Evolutionary conservation across 2,888 invertebrate species (phyloP).

Genomic region (Drosophila incognita): DNA sequence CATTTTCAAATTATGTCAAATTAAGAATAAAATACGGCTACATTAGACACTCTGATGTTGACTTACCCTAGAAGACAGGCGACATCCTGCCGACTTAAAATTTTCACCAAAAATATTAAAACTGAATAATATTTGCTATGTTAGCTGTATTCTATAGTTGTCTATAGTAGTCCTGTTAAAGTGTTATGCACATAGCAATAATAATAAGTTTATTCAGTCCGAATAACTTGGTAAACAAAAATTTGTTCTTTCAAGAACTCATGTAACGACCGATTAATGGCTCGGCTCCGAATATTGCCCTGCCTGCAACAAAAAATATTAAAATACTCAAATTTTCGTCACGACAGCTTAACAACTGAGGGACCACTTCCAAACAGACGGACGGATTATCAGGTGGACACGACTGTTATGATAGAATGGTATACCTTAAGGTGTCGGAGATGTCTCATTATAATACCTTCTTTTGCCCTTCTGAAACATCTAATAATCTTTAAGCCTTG

Average conservation of each 20-base stretch:
- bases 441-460: too few relatives aligned
- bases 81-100: neutral
- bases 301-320: neutral
- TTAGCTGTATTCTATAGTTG: accelerated
- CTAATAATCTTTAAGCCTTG: neutral
- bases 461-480: too few relatives aligned
- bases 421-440: too few relatives aligned
- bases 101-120: neutral
- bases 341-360: neutral
- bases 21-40: neutral
- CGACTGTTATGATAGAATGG: too few relatives aligned
- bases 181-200: too few relatives aligned
- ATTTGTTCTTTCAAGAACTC: neutral
- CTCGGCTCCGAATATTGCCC: neutral
- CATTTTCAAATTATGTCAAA: neutral
- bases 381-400: neutral
- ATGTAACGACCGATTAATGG: neutral
- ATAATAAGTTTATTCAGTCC: too few relatives aligned
- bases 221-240: neutral
- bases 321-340: neutral
- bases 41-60: neutral
- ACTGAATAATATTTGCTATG: neutral
- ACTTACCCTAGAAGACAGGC: neutral
- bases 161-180: neutral
- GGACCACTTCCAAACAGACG: neutral